Conservation (phyloP, 1,140 invertebrate species). For the Chionoecetes opilio region DNA sequence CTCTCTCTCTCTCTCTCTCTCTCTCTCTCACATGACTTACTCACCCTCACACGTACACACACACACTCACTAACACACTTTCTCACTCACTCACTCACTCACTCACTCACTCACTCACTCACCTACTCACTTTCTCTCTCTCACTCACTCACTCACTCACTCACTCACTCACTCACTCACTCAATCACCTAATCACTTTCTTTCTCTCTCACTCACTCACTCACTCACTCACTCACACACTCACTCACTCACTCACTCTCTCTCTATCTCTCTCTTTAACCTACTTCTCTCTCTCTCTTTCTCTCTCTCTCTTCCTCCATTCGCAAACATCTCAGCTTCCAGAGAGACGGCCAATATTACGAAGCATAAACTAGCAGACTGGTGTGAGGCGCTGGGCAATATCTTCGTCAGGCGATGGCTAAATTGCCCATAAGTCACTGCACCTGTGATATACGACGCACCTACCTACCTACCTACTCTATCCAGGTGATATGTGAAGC, state of each 20-base stretch:
- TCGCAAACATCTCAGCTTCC: background rate
- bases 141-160: too few relatives aligned
- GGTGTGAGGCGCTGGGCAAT: background rate
- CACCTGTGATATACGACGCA: conserved; percentile 4
- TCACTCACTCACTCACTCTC: too few relatives aligned
- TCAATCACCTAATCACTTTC: too few relatives aligned
- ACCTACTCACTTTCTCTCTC: background rate
- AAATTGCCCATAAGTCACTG: conserved; percentile 9
- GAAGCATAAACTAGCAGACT: background rate
- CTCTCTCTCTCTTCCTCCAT: background rate
- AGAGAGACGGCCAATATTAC: conserved; percentile 28
- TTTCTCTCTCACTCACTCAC: too few relatives aligned
- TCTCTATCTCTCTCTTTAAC: too few relatives aligned
- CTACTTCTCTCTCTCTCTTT: too few relatives aligned
- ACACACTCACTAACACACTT: background rate
- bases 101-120: background rate
- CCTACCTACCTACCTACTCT: background rate
- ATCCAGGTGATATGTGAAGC: background rate
- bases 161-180: too few relatives aligned
- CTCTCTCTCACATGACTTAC: too few relatives aligned
- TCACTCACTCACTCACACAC: too few relatives aligned
- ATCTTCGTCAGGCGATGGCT: conserved; percentile 16
- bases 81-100: background rate
- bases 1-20: background rate
- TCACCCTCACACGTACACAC: too few relatives aligned